Evolutionary conservation across 2,113 vertebrate species (phyloP).

Genomic region (Nyctibius bracteatus): DNA sequence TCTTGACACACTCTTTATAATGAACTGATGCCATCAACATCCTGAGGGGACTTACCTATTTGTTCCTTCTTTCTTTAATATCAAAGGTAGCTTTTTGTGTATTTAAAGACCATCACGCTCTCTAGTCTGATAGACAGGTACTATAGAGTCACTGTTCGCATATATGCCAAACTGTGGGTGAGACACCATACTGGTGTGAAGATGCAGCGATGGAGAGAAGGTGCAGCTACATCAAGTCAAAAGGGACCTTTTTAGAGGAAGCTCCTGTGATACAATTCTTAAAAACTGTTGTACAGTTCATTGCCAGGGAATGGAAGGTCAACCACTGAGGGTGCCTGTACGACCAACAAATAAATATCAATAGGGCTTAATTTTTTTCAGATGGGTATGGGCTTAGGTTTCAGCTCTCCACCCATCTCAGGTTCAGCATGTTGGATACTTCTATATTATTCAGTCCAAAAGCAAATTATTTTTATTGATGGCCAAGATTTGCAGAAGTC

Average conservation of each 20-base stretch:
- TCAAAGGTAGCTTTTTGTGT: not conserved
- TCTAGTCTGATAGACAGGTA: not conserved
- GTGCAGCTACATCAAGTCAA: not conserved
- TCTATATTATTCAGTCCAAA: not conserved
- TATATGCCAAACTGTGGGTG: not conserved
- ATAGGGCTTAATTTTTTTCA: not conserved
- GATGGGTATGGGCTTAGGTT: not conserved
- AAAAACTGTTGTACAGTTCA: not conserved
- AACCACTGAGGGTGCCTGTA: not conserved
- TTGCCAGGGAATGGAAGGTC: constrained; percentile 8
- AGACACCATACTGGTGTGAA: not conserved
- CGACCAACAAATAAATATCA: not conserved
- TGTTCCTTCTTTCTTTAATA: constrained; percentile 18
- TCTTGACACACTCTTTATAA: constrained; percentile 1
- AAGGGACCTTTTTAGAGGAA: not conserved
- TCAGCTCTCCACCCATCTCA: constrained; percentile 14
- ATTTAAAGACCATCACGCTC: not conserved
- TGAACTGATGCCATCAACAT: not conserved
- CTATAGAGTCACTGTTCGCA: not conserved
- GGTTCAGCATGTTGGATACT: not conserved
- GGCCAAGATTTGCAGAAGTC: constrained; percentile 27
- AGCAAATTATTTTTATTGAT: not conserved
- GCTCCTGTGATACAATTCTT: not conserved
- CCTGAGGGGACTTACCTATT: not conserved
- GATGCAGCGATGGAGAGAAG: not conserved